These are phyloP conservation scores for Temnothorax ravouxi DNA, from an alignment of 2,888 invertebrate species.

Conservation along the genomic window DNA sequence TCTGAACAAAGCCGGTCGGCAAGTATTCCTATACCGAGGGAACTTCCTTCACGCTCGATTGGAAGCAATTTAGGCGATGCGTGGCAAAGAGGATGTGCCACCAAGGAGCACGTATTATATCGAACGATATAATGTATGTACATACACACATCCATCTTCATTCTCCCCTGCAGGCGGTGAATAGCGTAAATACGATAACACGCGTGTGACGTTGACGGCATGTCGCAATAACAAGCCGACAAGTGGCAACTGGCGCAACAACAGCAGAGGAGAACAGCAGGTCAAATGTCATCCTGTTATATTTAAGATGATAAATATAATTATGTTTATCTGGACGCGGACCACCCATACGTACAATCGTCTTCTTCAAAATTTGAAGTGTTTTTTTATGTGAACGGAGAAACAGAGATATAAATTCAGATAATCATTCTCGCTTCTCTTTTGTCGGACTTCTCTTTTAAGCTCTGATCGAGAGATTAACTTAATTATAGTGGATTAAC, in stretches of 20 bases:
- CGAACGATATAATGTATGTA: slow-evolving; percentile 13
- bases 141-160: neutral
- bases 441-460: neutral
- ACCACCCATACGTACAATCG: neutral
- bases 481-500: too few species aligned
- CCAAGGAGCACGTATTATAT: slow-evolving; percentile 49
- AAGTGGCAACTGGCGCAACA: too few species aligned
- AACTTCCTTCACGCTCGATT: neutral
- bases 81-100: slow-evolving; percentile 58
- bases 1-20: neutral
- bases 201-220: slow-evolving; percentile 50
- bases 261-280: slow-evolving; percentile 56
- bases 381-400: neutral
- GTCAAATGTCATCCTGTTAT: slow-evolving; percentile 66
- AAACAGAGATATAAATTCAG: too few species aligned
- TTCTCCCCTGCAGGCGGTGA: neutral
- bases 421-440: neutral
- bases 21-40: neutral
- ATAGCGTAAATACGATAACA: slow-evolving; percentile 3
- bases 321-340: neutral
- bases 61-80: neutral
- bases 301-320: slow-evolving; percentile 56
- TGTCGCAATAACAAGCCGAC: slow-evolving; percentile 49
- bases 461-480: too few species aligned
- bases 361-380: neutral